Evolutionary conservation across 2,113 vertebrate genomes (phyloP).

Genomic region (Turnix velox): DNA sequence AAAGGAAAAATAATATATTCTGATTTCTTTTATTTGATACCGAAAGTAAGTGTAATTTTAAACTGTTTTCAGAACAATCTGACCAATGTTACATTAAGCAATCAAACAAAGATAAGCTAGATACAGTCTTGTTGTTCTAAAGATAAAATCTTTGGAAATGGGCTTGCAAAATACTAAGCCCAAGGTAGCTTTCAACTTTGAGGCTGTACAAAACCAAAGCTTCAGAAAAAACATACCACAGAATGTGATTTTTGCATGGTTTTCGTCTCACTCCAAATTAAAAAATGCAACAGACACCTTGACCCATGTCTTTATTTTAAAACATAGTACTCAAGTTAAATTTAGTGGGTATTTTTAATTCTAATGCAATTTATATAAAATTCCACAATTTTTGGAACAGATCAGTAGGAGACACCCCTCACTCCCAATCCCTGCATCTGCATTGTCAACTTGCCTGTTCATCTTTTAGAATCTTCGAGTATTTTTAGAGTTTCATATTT

Average conservation of each 20-base stretch:
- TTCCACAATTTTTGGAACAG: neutral
- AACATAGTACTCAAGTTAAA: neutral
- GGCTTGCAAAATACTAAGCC: neutral
- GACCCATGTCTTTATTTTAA: neutral
- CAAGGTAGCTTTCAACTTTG: neutral
- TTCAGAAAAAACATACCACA: no score
- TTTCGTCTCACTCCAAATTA: neutral
- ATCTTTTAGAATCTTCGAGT: neutral
- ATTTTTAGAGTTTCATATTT: neutral
- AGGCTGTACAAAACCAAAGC: neutral
- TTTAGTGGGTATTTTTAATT: neutral
- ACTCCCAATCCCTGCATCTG: rapidly evolving
- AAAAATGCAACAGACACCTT: neutral
- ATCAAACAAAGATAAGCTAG: neutral
- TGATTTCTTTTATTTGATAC: neutral
- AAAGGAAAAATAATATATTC: neutral
- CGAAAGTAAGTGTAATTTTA: neutral
- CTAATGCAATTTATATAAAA: neutral
- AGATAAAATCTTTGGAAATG: neutral
- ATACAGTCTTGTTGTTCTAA: neutral
- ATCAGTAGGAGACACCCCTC: neutral
- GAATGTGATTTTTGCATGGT: neutral
- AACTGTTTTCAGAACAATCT: neutral
- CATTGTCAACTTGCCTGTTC: neutral
- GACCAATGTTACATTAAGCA: neutral